Percentiles rank a stretch among this genome's conserved stretches.
These are phyloP conservation scores for Pangasius krempfi DNA, from an alignment of 2,797 vertebrate species.

Conservation along the genomic window DNA sequence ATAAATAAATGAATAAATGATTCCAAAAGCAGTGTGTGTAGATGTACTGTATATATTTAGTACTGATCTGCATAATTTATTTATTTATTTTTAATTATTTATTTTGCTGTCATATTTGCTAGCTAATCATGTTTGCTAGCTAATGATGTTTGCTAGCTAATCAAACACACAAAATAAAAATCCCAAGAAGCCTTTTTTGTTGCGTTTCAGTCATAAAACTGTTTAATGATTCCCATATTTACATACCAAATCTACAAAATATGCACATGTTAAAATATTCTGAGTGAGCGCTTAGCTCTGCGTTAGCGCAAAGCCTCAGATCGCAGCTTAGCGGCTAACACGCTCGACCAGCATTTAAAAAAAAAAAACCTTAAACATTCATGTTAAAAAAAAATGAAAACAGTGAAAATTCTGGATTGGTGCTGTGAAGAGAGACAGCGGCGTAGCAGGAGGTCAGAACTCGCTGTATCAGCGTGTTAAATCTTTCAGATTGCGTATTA, in stretches of 20 bases:
- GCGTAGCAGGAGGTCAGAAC: constrained; percentile 64
- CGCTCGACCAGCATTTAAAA: constrained; percentile 9
- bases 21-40: background rate
- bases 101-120: background rate
- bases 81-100: background rate
- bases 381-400: background rate
- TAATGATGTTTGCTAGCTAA: background rate
- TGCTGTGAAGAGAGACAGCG: constrained; percentile 65
- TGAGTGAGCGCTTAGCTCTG: constrained; percentile 59
- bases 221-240: constrained; percentile 78
- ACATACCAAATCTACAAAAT: constrained; percentile 84
- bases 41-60: background rate
- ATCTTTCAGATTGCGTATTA: background rate
- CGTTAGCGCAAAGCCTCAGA: constrained; percentile 67
- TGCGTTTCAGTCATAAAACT: constrained; percentile 68
- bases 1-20: background rate
- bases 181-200: background rate
- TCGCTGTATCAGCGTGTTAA: constrained; percentile 32
- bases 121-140: too few species aligned
- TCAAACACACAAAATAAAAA: constrained; percentile 1
- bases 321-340: constrained; percentile 59
- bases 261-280: constrained; percentile 77
- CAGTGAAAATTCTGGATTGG: constrained; percentile 6
- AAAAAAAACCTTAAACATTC: background rate
- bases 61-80: background rate